Evolutionary conservation across 2,797 vertebrate species (phyloP).

Genomic region (Sphenopsis melanotis): DNA sequence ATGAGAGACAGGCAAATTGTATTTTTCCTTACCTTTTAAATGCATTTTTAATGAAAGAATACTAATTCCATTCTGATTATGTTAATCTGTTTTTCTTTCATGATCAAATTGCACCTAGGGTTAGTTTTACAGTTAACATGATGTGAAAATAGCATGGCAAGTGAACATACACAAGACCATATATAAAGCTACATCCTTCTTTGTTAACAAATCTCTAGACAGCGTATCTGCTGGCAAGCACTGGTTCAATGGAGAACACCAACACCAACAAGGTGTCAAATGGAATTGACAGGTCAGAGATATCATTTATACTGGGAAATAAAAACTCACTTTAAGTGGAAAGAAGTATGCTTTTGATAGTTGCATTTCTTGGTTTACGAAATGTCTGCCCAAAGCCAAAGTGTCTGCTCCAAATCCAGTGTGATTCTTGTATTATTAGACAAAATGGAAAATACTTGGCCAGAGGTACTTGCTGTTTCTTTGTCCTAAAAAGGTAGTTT

Average conservation of each 20-base stretch:
- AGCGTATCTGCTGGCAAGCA: neutral
- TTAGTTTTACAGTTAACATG: neutral
- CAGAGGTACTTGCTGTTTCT: neutral
- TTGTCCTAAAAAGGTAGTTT: neutral
- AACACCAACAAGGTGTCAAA: neutral
- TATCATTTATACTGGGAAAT: neutral
- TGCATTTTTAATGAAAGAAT: neutral
- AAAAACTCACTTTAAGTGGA: neutral
- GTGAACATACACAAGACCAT: neutral
- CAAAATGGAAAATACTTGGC: neutral
- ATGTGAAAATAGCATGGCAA: neutral
- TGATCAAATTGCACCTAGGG: fast-evolving
- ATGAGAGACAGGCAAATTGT: neutral
- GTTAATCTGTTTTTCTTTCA: neutral
- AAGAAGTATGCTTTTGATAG: neutral
- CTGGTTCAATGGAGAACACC: neutral
- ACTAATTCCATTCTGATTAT: neutral
- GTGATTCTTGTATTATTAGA: neutral
- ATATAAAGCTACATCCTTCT: neutral
- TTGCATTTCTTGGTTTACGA: neutral
- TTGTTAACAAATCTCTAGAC: neutral
- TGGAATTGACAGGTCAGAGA: neutral
- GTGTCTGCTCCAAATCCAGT: neutral
- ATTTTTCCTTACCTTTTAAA: neutral
- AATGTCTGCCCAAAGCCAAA: neutral